These are phyloP conservation scores for Poecilia gillii DNA, from an alignment of 2,797 vertebrate species.

Conservation along the genomic window DNA sequence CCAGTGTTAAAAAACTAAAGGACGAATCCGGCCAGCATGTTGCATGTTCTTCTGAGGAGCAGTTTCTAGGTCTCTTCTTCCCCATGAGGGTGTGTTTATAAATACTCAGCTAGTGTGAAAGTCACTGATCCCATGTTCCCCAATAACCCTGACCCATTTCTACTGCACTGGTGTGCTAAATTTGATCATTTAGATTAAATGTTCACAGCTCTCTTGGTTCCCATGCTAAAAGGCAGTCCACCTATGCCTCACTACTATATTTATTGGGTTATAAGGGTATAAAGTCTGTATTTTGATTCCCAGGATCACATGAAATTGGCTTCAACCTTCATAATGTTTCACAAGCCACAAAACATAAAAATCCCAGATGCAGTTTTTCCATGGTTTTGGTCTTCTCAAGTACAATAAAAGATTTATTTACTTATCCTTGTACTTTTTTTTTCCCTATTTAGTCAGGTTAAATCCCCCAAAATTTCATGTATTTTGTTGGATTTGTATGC, in stretches of 20 bases:
- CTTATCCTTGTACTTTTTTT: neutral
- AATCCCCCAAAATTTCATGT: neutral
- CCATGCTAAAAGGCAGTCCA: constrained; percentile 36
- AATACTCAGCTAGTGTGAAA: constrained; percentile 77
- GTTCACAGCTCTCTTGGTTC: constrained; percentile 44
- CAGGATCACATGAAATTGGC: constrained; percentile 27
- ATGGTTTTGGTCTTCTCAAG: constrained; percentile 9
- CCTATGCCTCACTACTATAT: constrained; percentile 21
- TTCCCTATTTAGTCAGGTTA: neutral
- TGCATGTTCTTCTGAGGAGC: constrained; percentile 57
- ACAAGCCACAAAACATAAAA: constrained; percentile 15
- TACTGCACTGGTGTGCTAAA: constrained; percentile 49
- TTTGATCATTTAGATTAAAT: constrained; percentile 62
- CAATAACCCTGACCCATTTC: constrained; percentile 83
- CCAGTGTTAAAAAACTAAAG: constrained; percentile 19
- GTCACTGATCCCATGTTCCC: constrained; percentile 78
- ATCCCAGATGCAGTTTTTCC: constrained; percentile 8
- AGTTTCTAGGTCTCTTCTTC: constrained; percentile 79
- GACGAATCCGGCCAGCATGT: constrained; percentile 35
- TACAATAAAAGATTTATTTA: neutral
- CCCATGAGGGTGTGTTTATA: constrained; percentile 77
- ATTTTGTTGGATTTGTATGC: neutral
- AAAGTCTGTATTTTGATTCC: constrained; percentile 10
- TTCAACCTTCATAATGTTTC: constrained; percentile 1
- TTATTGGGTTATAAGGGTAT: constrained; percentile 16